phyloP scores from a whole-genome alignment of 1,140 invertebrate species.

The Drosophila bocki region DNA sequence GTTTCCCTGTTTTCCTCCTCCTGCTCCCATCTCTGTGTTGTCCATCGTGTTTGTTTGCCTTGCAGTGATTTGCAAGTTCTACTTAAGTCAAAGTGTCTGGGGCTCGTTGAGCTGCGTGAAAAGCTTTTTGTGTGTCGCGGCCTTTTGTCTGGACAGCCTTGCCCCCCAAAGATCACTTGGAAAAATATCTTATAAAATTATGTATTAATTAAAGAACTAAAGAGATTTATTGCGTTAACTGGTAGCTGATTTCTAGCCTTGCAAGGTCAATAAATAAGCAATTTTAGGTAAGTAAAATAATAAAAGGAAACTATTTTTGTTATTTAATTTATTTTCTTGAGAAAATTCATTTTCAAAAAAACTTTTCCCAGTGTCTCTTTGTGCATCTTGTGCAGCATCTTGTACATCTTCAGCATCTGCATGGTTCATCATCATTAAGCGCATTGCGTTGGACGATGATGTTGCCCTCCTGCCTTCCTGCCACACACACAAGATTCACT shows the following conservation, averaged over 20 bases:
- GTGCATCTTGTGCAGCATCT: slow-evolving; percentile 26
- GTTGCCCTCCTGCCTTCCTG: slow-evolving; percentile 36
- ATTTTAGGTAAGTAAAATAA: neutral
- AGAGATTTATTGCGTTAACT: neutral
- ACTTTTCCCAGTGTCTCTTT: neutral
- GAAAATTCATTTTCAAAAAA: no score
- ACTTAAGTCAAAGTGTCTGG: slow-evolving; percentile 73
- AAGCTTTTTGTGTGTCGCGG: slow-evolving; percentile 60
- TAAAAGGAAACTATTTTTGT: no score
- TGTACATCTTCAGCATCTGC: slow-evolving; percentile 43
- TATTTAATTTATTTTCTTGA: neutral
- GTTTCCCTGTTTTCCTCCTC: neutral
- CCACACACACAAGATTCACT: slow-evolving; percentile 74
- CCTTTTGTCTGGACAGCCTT: slow-evolving; percentile 46
- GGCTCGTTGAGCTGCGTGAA: slow-evolving; percentile 65
- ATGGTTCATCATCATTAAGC: slow-evolving; percentile 79
- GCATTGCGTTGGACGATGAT: slow-evolving; percentile 53
- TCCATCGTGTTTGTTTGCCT: slow-evolving; percentile 77
- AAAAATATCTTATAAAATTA: neutral
- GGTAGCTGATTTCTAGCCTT: neutral
- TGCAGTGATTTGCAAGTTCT: slow-evolving; percentile 81
- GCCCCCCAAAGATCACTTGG: slow-evolving; percentile 8
- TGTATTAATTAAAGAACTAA: neutral
- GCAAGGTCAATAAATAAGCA: no score
- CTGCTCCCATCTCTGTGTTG: slow-evolving; percentile 15